Percentiles rank a stretch among this genome's conserved stretches.
Conservation (phyloP, 2,888 invertebrate genomes). For the Lithophane leautieri region DNA sequence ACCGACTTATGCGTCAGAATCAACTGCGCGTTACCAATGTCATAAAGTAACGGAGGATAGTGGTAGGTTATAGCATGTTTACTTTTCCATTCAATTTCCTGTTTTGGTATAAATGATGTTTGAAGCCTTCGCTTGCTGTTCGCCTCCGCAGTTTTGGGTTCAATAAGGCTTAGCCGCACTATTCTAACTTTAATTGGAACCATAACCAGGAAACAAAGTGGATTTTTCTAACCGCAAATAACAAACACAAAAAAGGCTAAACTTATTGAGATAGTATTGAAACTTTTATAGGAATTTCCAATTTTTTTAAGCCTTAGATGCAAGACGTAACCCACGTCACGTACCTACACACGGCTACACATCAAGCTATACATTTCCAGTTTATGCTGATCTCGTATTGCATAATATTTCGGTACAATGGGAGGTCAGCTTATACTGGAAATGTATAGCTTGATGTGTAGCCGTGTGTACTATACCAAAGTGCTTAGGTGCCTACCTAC, state of each 20-base stretch:
- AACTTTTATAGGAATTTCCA: neutral
- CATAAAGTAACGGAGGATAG: conserved; percentile 32
- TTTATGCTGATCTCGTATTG: too few species aligned
- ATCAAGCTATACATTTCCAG: too few species aligned
- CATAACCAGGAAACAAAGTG: neutral
- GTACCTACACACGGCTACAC: too few species aligned
- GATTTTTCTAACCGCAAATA: neutral
- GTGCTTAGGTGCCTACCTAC: neutral
- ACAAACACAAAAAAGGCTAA: neutral
- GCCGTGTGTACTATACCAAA: too few species aligned
- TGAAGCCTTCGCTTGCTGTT: neutral
- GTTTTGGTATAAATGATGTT: conserved; percentile 6
- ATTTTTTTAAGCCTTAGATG: conserved; percentile 11
- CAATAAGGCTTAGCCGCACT: too few species aligned
- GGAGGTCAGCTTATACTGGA: too few species aligned
- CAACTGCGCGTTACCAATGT: conserved; percentile 70
- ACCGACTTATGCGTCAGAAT: conserved; percentile 76
- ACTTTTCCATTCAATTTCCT: conserved; percentile 28
- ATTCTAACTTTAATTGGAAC: neutral
- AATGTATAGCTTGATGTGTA: too few species aligned
- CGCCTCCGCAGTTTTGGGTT: neutral
- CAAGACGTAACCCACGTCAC: neutral
- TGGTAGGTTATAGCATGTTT: conserved; percentile 17
- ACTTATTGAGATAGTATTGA: neutral
- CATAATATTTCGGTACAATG: too few species aligned